Base-by-base conservation (phyloP, 2,113 vertebrate genomes). In the Syngnathus scovelli region DNA sequence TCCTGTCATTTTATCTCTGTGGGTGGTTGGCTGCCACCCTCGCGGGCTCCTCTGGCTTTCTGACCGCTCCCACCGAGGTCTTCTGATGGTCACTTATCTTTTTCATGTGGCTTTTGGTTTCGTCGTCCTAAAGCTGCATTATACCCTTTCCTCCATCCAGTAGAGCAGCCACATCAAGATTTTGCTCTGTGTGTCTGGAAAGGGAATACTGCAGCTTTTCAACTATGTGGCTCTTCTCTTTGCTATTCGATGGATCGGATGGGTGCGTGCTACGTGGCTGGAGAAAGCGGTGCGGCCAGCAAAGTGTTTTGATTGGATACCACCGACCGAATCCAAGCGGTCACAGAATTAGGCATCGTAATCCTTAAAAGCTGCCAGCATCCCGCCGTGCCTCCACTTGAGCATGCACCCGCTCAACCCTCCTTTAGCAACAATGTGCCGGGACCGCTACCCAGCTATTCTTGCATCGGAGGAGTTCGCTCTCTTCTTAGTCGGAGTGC, bases 141-240 rank as follows among this genome's bases (percentile, higher is more conserved):
- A 85, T 88, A 71, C 79, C 83, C 77, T 72, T 63, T 38, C 71
- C 82, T 68, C 77, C 77, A 78, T 76, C 55, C 70, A 74, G 67
- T 1, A 33, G 21, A 83, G 79, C 74, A 74, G 36, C 36, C 78
- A 80, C 72, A 76, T 77, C 69, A 80, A 60, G 63, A 61, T 43
- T 55, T 69, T 48, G 15, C 64, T 81, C 39, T 74, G 76, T 73
- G 78, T 78, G 70, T 70, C 70, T 77, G 75, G 77, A 88, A 86
- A 74, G 62, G 87, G 85, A 87, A 86, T 88, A 87, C 74, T 91
- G 90, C 89, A 91, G 67, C 88, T 90, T 88, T 81, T 75, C 37
- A 75, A 67, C 70, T 84, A 77, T 72, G 74, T 72, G 77, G 75
- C 78, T 82, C 74, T 79, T 70, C 80, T 85, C 76, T 80, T 77